A percentile compares a stretch with the other conserved stretches of the same genome.
Evolutionary conservation across 2,113 vertebrate species (phyloP).

Genomic region (Butastur rufipennis): DNA sequence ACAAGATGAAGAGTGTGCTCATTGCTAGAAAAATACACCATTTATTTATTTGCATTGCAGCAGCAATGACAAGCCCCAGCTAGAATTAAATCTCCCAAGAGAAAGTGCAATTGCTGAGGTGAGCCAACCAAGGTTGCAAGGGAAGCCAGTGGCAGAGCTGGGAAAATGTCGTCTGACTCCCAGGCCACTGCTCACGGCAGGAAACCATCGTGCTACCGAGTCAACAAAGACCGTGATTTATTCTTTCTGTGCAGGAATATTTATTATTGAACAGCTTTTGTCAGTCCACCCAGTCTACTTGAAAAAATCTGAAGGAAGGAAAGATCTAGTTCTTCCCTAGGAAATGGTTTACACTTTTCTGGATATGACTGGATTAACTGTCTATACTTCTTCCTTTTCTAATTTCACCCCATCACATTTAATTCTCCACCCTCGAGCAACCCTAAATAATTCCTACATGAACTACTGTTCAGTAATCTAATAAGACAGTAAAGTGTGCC

Average conservation of each 20-base stretch:
- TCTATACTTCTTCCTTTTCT: not conserved
- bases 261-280: not conserved
- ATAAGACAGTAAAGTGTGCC: slow-evolving; percentile 34
- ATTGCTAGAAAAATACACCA: not conserved
- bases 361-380: not conserved
- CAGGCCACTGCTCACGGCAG: not conserved
- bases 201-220: not conserved
- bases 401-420: slow-evolving; percentile 14
- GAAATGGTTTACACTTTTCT: not conserved
- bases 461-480: slow-evolving; percentile 14
- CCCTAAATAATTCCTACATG: slow-evolving; percentile 26
- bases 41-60: not conserved
- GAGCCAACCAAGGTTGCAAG: not conserved
- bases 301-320: not conserved
- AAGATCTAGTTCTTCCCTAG: not conserved
- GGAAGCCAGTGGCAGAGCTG: not conserved
- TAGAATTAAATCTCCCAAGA: not conserved
- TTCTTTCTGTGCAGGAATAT: not conserved
- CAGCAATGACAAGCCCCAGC: not conserved
- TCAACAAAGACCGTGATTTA: not conserved
- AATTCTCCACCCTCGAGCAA: not conserved
- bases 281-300: not conserved
- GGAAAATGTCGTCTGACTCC: not conserved
- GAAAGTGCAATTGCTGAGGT: not conserved
- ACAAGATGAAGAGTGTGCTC: not conserved